Evolutionary conservation across 2,113 vertebrate species (phyloP), one percentile per base, ranked within the genome.

Genomic region (Dipodomys ordii): DNA sequence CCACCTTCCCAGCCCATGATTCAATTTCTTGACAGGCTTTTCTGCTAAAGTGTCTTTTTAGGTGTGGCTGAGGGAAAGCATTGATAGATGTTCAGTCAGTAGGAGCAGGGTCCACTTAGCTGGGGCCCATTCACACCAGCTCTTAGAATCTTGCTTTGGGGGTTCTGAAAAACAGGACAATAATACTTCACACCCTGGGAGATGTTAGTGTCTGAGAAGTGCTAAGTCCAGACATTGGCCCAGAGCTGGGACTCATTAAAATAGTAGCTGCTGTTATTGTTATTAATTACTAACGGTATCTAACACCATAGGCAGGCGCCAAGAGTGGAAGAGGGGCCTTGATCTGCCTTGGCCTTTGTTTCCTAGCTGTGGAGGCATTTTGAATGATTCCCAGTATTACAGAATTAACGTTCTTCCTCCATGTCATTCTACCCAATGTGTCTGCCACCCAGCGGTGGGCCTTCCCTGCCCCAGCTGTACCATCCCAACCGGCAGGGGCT

Each of bases 321-420:
- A 39, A 32, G 67, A 9, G 1, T 7, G 68, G 39, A n/a, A 53
- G 32, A 32, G 73, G 44, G 4, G 44, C 22, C 72, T 78, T 88
- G 9, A 76, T 46, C 64, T 79, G 69, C 86, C 49, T 10, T 82
- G 67, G 64, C 90, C 67, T 65, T 76, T 93, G 74, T 62, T 64
- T 94, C 89, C 93, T 39, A 89, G 90, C 96, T 12, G 57, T 95
- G 73, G 95, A 96, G 91, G 90, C 97, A 78, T 96, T 97, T 96
- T 89, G 81, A 87, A 3, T 80, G 65, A 72, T 28, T 94, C 91
- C 95, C 7, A 0, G 4, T 95, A 91, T 90, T 90, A 89, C 74
- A 82, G 95, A 96, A 98, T 96, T 81, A 92, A 94, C 39, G 3
- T 91, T 95, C 95, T 91, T 85, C 93, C 87, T 44, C 93, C 91